Conservation (phyloP, 2,888 invertebrate genomes). For the Leptogaster cylindrica region DNA sequence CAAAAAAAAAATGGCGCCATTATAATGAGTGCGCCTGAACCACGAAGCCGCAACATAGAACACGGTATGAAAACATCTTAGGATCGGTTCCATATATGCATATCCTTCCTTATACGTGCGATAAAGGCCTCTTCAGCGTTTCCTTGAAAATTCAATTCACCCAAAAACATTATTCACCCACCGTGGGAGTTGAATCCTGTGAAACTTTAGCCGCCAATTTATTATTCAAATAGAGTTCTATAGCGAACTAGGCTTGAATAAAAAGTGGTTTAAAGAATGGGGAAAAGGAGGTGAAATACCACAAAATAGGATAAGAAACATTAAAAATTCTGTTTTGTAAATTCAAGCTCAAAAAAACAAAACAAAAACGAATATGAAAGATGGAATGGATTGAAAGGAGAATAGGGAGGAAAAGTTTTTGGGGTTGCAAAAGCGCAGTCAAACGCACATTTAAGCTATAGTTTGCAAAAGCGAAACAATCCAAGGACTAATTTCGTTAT, state of each 20-base stretch:
- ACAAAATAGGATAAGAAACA: neutral
- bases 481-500: conserved; percentile 35
- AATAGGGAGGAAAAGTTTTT: conserved; percentile 25
- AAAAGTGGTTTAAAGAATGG: conserved; percentile 24
- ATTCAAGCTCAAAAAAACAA: too few relatives aligned
- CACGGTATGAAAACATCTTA: too few relatives aligned
- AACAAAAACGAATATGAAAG: too few relatives aligned
- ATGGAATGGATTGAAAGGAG: conserved; percentile 29
- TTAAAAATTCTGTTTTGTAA: conserved; percentile 31
- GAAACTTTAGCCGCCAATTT: conserved; percentile 31
- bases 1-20: too few relatives aligned
- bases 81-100: too few relatives aligned
- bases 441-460: conserved; percentile 35
- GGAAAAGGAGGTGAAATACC: neutral
- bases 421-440: conserved; percentile 29
- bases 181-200: neutral
- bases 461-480: conserved; percentile 23
- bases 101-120: too few relatives aligned
- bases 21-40: too few relatives aligned
- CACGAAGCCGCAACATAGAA: too few relatives aligned
- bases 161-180: conserved; percentile 17
- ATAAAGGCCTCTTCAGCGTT: too few relatives aligned
- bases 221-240: conserved; percentile 25
- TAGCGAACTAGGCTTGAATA: conserved; percentile 5
- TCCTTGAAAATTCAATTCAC: neutral